Base-by-base conservation (phyloP, 30 jellyfish, hydroid and myxozoan species). In the Pelagia noctiluca region DNA sequence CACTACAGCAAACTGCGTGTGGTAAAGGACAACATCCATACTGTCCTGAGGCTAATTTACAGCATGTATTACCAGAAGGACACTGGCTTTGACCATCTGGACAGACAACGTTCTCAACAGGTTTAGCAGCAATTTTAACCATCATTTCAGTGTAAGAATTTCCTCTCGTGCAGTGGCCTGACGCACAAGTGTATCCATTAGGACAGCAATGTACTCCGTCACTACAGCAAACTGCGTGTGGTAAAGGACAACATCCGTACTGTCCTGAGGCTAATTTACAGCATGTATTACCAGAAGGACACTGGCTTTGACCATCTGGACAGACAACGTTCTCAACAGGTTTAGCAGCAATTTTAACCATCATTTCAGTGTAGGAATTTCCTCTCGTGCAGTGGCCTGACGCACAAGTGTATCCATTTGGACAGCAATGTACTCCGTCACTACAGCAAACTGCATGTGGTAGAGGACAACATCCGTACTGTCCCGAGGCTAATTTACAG, bases 191-290 rank as follows among this genome's bases (percentile, higher is more conserved):
- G 60, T 75, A 65, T 22, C 92, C 91, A 31, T 70, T 30, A 8
- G 96, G 97, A 64, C 97, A 90, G 34, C 96, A 90, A 69, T 74
- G 92, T 21, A 57, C 61, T 8, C 77, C 24, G 69, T 90, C 97
- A 23, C 35, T 24, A 50, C 97, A 90, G 70, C 96, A 90, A 28
- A 84, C 96, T 35, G 96, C 96, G 32, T 35, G 10, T 2, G 78
- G 84, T 0, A 82, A 76, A 31, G 97, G 92, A 70, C 97, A 90
- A 50, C 97, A 90, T 2, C 91, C 96, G 70, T 84, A 90, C 7
- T 32, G 19, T 19, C 96, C 96, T 25, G 78, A 30, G 49, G 68
- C 46, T 73, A 63, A 33, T 37, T 25, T 28, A 62, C 97, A 90
- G 50, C 97, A 90, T 11, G 97, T 90, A 33, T 64, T 34, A 10